Evolutionary conservation across 2,888 invertebrate species (phyloP), one percentile per base, ranked within the genome.

Genomic region (Nymphalis c-album): DNA sequence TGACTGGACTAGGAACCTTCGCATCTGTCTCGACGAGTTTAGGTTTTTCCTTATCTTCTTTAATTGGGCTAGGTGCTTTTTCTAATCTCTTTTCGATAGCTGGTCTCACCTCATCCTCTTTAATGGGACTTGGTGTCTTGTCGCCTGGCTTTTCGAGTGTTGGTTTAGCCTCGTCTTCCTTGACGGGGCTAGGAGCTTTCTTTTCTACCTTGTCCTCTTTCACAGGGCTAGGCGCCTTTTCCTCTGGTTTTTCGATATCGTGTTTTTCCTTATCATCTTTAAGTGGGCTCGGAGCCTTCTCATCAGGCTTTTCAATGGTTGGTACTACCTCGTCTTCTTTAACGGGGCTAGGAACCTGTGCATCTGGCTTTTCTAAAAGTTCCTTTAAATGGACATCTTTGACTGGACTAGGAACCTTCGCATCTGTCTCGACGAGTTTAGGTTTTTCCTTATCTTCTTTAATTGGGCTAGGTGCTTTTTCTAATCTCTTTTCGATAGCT

Each of bases 211-310:
- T 18, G 2, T 48, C n/a, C 0, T 45, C 66, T 57, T 53, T 20
- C 4, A 50, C 35, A 7, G 64, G 69, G 20, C 63, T 74, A 0
- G 69, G 61, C 35, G 46, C 64, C 35, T 75, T 74, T 0, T 73
- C 63, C 0, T 61, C 59, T 3, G n/a, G 60, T 20, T 63, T 53
- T 6, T 61, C 63, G 10, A 13, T 2, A 7, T 48, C 5, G 1
- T 13, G 10, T 26, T n/a, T 31, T 4, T 20, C 50, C 4, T 51
- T 59, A 3, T 46, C 48, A 0, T 62, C 60, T 4, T 45, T 40
- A 0, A 51, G 53, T 8, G 68, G 68, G 45, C 68, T 73, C 0
- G 58, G 53, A 45, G 53, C 51, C 35, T 73, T 74, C 1, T 70
- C 66, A 2, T 62, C 63, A 8, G 1, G 35, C 53, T 63, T 63